These are phyloP conservation scores for Gastracanthus pulcherrimus DNA, from an alignment of 2,888 invertebrate genomes.

Conservation along the genomic window DNA sequence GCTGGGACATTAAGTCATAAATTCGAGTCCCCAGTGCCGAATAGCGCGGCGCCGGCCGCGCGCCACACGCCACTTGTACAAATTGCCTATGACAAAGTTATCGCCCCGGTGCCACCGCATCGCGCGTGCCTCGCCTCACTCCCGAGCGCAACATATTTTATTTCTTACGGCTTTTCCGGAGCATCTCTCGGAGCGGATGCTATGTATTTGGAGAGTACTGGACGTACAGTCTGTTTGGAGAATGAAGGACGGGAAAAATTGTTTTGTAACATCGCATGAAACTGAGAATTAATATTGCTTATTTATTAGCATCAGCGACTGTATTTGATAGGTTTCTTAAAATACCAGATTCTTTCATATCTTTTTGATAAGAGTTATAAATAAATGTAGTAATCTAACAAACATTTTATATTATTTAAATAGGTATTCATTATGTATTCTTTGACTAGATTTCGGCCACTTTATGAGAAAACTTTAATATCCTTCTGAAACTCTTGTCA, in stretches of 20 bases:
- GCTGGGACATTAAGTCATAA: slow-evolving; percentile 71
- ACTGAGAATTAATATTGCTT: background rate
- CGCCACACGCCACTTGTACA: slow-evolving; percentile 75
- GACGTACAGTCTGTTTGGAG: slow-evolving; percentile 7
- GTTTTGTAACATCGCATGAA: background rate
- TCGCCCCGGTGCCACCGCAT: slow-evolving; percentile 62
- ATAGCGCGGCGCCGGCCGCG: slow-evolving; percentile 65
- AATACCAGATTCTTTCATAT: too few species aligned
- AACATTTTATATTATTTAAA: too few species aligned
- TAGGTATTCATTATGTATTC: too few species aligned
- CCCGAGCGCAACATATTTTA: slow-evolving; percentile 55
- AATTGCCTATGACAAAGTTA: slow-evolving; percentile 77
- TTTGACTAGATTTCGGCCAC: too few species aligned
- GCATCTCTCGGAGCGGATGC: slow-evolving; percentile 57
- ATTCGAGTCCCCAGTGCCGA: slow-evolving; percentile 75
- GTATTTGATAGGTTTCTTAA: too few species aligned
- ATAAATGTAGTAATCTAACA: too few species aligned
- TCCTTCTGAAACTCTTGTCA: too few species aligned
- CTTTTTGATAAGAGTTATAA: too few species aligned
- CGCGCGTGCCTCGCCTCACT: slow-evolving; percentile 46
- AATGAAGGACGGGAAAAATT: background rate
- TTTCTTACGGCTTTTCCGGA: slow-evolving; percentile 62
- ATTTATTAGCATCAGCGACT: too few species aligned
- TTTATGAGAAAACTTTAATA: too few species aligned
- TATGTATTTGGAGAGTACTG: slow-evolving; percentile 28